Percentiles rank a stretch among this genome's conserved stretches.
Conservation (phyloP, 2,797 vertebrate species). For the Gymnopithys bicolor region DNA sequence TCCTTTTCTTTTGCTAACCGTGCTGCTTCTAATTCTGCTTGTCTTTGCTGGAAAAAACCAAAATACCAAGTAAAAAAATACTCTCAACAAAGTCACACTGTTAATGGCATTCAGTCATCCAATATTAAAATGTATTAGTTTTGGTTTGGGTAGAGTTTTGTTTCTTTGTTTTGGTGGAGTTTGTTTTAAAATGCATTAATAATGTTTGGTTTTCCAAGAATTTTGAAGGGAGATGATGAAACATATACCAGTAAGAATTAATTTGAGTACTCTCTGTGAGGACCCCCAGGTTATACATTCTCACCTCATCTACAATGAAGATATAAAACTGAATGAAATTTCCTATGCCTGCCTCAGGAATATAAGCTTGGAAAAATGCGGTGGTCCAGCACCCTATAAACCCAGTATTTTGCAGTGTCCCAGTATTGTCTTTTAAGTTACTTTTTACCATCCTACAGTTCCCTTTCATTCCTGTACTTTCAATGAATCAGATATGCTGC, state of each 20-base stretch:
- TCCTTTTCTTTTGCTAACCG: constrained; percentile 93
- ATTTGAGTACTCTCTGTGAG: not conserved
- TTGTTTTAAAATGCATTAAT: not conserved
- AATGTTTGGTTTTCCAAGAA: not conserved
- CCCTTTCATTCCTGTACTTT: not conserved
- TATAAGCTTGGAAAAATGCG: not conserved
- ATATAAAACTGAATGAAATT: rapidly evolving
- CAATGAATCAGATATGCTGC: not conserved
- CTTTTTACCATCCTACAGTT: not conserved
- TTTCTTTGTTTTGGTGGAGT: not conserved
- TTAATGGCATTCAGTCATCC: not conserved
- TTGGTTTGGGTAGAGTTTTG: not conserved
- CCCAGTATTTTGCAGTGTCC: not conserved
- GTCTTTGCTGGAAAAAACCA: constrained; percentile 81
- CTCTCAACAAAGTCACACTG: not conserved
- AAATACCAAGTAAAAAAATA: not conserved
- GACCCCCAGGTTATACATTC: not conserved
- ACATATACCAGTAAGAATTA: not conserved
- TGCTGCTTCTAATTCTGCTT: constrained; percentile 90
- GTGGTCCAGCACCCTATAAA: not conserved
- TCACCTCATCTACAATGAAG: not conserved
- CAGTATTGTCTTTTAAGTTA: not conserved
- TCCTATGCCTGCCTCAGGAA: not conserved
- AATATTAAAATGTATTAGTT: not conserved
- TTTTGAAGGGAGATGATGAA: not conserved